Evolutionary conservation across 1,140 invertebrate genomes (phyloP), one percentile per base, ranked within the genome.

Genomic region (Octopus sinensis): DNA sequence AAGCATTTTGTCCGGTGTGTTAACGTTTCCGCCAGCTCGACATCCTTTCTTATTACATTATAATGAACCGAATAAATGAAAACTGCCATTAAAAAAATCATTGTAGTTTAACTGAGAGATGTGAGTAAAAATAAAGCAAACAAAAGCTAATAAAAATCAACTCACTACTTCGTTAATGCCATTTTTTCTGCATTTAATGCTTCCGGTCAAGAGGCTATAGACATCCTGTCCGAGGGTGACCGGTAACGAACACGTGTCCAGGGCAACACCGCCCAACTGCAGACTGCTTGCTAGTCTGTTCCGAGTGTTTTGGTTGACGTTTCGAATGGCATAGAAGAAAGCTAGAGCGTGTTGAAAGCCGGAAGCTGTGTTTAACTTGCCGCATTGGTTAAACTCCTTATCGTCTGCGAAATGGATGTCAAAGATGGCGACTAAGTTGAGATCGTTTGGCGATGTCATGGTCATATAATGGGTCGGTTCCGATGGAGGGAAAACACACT

Each of bases 301-400:
- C 17, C 85, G 81, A 4, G 17, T 62, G 76, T 89, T 88, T 2
- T 78, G 81, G 80, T 90, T 89, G 6, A 90, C 86, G 0, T 84
- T 81, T 53, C 89, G 84, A 75, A 89, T 87, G 43, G 88, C 88
- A 79, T 87, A 89, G 83, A 89, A 88, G 82, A 90, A 90, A 9
- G 89, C 89, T 78, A 90, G 81, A 71, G 89, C 71, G 77, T 86
- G 87, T 79, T 89, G 87, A 79, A 90, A 88, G 52, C 87, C 86
- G 17, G 78, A 62, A 4, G 81, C 83, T 9, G 85, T 86, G 76
- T 87, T 84, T 12, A 90, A 87, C 4, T 79, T 52, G 54, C 89
- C 88, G 82, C 89, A 90, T 9, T 79, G 77, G 13, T 85, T 83
- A 6, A 83, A 79, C 23, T 86, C 83, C 43, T 78, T 78, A 30